Base-by-base conservation (phyloP, 2,113 vertebrate species). In the Cyanoderma ruficeps region DNA sequence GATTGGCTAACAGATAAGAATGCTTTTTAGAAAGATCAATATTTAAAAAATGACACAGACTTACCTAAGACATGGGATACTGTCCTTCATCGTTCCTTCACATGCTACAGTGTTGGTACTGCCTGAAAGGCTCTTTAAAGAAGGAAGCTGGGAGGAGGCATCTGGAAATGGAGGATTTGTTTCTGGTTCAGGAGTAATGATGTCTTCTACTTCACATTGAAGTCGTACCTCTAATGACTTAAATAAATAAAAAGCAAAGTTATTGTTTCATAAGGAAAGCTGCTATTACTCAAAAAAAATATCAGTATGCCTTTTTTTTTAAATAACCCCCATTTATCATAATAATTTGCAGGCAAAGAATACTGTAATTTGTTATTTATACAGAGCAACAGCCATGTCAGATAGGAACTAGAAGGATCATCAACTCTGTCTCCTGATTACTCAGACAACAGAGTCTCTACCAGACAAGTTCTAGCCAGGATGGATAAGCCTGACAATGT, bases 181-280 rank as follows among this genome's bases (percentile, higher is more conserved):
- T 98, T 99, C 99, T 47, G 98, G 97, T 87, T 99, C 99, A 9
- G 99, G 99, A 65, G 99, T 99, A 92, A 99, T 98, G 92, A 98
- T 98, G 65, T 99, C 99, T 94, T 99, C 99, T n/a, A 98, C 83
- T 71, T 99, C 99, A 64, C 98, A 99, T 70, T 99, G 99, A 95
- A 99, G 98, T 75, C 99, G 98, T 79, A 99, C 98, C 69, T 99
- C 99, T 96, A 99, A 95, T 49, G 98, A 98, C 99, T 99, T 97
- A 33, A 93, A 94, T 35, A 96, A 96, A 95, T 60, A 89, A 95
- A 97, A 96, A 97, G 10, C 31, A 37, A 74, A 64, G 57, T 97
- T 96, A 96, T 69, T 17, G 60, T 90, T 89, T 87, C 59, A 70
- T 41, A 72, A 64, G 70, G 59, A 27, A 80, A 95, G 35, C 52